Evolutionary conservation across 2,113 vertebrate species (phyloP), one percentile per base, ranked within the genome.

Genomic region (Chionodraco myersi): DNA sequence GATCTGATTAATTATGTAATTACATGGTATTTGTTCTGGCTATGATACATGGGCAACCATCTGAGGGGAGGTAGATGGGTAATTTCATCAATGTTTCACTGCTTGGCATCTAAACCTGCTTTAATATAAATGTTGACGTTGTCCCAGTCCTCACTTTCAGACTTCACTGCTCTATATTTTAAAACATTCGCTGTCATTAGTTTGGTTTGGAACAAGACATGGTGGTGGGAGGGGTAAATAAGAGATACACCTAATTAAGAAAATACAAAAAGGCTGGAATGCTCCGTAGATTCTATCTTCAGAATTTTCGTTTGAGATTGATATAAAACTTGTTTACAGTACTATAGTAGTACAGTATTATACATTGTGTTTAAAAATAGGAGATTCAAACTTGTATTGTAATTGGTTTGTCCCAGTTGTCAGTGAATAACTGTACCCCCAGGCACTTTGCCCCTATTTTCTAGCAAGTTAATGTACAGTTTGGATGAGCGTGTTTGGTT

Each of bases 1-100:
- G 91, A 93, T 93, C 91, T 92, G 92, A 93, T 93, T 93, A 90
- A 93, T 93, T 91, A 92, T 89, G 89, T 88, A 86, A 93, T 93
- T 92, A 93, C 59, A 85, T 89, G 85, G 79, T 90, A 90, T 92
- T 90, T 92, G 86, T 88, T 83, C 86, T 69, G 82, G 83, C 89
- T 83, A 75, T 93, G 92, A 93, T 91, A 85, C 91, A 93, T 90
- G 85, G 84, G 72, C 56, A 79, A 59, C 68, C 54, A 74, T 83
- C 71, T 77, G 77, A 83, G 79, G 62, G 72, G 71, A 80, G 84
- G 83, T 85, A 63, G 82, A 91, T 34, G 84, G 84, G 80, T 87
- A 88, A 91, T 91, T 89, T 88, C 83, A 56, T 84, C 89, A 80
- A 81, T 80, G 73, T 82, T 89, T 90, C 87, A 89, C 77, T 68